Evolutionary conservation across 2,888 invertebrate species (phyloP).

Genomic region (Frankliniella fusca): DNA sequence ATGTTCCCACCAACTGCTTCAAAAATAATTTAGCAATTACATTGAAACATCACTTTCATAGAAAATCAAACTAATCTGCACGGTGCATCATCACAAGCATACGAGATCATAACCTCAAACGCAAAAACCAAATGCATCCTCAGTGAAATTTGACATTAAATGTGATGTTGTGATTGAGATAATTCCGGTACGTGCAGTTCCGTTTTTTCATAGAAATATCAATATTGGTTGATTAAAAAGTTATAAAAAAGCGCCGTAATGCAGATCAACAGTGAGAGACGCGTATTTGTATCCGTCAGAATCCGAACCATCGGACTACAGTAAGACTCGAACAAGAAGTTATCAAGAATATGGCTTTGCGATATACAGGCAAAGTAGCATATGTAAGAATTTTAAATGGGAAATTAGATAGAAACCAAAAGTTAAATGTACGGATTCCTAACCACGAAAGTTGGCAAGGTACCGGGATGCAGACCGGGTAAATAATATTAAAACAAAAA

Average conservation of each 20-base stretch:
- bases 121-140: neutral
- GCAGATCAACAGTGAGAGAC: neutral
- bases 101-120: neutral
- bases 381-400: neutral
- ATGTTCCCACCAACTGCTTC: neutral
- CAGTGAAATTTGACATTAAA: neutral
- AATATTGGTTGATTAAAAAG: neutral
- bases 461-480: neutral
- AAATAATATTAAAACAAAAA: neutral
- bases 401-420: neutral
- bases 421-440: neutral
- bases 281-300: neutral
- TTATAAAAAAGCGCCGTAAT: neutral
- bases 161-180: neutral
- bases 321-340: neutral
- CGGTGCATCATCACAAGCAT: neutral
- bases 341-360: neutral
- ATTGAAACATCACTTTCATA: no score
- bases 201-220: neutral
- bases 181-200: neutral
- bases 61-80: neutral
- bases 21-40: neutral
- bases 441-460: neutral
- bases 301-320: neutral
- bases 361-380: neutral